Evolutionary conservation across 2,797 vertebrate genomes (phyloP), one percentile per base, ranked within the genome.

Genomic region (Epinephelus awoara): DNA sequence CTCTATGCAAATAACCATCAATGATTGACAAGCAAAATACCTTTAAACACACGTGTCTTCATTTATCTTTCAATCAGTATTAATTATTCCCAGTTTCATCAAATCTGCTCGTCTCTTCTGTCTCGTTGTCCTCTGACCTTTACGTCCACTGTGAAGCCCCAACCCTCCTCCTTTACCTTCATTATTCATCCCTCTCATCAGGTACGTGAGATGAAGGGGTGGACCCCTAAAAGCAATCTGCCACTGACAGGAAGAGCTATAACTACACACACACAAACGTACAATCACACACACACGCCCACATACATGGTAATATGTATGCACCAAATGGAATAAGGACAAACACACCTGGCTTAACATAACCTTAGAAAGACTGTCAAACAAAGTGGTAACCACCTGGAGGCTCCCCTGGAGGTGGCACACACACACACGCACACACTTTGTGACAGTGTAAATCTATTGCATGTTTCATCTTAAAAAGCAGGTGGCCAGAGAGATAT

Each of bases 401-500:
- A 77, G 68, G 52, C 49, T 82, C 15, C 19, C 9, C 61, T 59
- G 44, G 29, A 73, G 49, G 51, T 14, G 64, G 12, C 2, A 46
- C 1, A 44, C 58, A 44, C 59, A 66, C 14, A 23, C 18, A 29
- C 68, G 68, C 67, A 54, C 67, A 56, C 25, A 63, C 27, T 59
- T 65, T 55, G 18, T 40, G 65, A 79, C 19, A 34, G 55, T 19
- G 38, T 49, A 59, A 80, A 75, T 77, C 17, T 54, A 46, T 29
- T 58, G 49, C 42, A 68, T 62, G 68, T 76, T 85, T 82, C 69
- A 61, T 80, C 75, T 58, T 64, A 10, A 79, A 83, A 67, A 75
- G 69, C 82, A 87, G 79, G 73, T 77, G 84, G 79, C 54, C 67
- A 51, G 42, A 77, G 17, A 85, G 79, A 86, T 68, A 77, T 82